Conservation (phyloP, 2,113 vertebrate species). For the Diphyllodes magnificus region DNA sequence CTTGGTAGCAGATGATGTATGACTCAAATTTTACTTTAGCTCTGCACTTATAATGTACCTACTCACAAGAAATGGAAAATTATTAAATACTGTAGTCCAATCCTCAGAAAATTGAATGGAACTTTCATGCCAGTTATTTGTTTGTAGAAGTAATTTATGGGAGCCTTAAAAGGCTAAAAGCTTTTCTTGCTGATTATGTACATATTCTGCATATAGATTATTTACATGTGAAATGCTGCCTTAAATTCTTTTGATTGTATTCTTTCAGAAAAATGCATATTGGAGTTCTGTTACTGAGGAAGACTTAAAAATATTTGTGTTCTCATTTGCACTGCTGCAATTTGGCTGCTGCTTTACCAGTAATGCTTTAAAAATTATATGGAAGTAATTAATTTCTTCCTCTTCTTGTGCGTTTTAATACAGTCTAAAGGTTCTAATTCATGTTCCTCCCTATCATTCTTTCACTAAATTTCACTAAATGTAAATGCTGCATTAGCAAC, state of each 20-base stretch:
- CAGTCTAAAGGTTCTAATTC: constrained; percentile 45
- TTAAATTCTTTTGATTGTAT: neutral
- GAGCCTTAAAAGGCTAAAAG: constrained; percentile 1
- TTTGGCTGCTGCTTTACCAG: constrained; percentile 10
- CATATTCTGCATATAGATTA: neutral
- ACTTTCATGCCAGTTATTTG: neutral
- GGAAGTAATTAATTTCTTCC: constrained; percentile 41
- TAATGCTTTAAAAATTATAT: constrained; percentile 37
- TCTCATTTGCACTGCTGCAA: neutral
- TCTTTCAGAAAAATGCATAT: constrained; percentile 23
- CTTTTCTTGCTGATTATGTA: neutral
- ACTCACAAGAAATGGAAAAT: neutral
- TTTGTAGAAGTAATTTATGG: neutral
- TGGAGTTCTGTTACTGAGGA: neutral
- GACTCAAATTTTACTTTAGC: neutral
- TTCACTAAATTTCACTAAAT: constrained; percentile 4
- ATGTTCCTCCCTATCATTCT: constrained; percentile 31
- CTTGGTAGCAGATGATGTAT: neutral
- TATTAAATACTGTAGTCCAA: constrained; percentile 9
- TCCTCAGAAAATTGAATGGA: constrained; percentile 18
- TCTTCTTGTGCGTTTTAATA: constrained; percentile 48
- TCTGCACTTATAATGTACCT: neutral
- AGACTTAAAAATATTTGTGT: constrained; percentile 50
- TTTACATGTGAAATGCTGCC: neutral
- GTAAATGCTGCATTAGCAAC: constrained; percentile 29